A percentile compares a stretch with the other conserved stretches of the same genome.
phyloP scores from a whole-genome alignment of 2,113 vertebrate genomes.

The Datnioides undecimradiatus region DNA sequence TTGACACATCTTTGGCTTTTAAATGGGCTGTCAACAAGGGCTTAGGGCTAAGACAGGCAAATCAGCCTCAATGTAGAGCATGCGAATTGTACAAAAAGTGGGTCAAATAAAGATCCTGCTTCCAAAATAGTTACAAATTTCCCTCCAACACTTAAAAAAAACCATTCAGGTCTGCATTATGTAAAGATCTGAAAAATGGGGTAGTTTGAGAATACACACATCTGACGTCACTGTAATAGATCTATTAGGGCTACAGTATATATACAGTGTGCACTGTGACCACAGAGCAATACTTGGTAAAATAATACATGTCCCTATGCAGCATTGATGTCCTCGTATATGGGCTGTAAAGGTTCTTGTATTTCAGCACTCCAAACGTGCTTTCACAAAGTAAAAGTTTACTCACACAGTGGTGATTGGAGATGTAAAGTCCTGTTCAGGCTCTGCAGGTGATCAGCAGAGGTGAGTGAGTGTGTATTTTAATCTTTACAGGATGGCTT shows the following conservation, averaged over 20 bases:
- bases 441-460: neutral
- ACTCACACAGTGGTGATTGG: neutral
- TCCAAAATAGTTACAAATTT: constrained; percentile 26
- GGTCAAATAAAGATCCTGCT: constrained; percentile 23
- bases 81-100: constrained; percentile 10
- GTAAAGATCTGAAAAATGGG: neutral
- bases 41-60: constrained; percentile 15
- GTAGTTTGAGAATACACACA: neutral
- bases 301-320: constrained; percentile 1
- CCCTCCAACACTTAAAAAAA: neutral
- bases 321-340: neutral
- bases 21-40: neutral
- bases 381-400: neutral
- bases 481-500: neutral
- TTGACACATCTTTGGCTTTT: neutral
- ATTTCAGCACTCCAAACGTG: neutral
- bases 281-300: neutral
- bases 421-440: neutral
- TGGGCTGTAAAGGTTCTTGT: neutral
- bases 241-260: neutral
- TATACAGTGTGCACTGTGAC: neutral
- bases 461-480: neutral
- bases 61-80: constrained; percentile 3
- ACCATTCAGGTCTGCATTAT: neutral
- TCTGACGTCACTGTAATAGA: constrained; percentile 10